Evolutionary conservation across 1,140 invertebrate species (phyloP).

Genomic region (Diorhabda elongata): DNA sequence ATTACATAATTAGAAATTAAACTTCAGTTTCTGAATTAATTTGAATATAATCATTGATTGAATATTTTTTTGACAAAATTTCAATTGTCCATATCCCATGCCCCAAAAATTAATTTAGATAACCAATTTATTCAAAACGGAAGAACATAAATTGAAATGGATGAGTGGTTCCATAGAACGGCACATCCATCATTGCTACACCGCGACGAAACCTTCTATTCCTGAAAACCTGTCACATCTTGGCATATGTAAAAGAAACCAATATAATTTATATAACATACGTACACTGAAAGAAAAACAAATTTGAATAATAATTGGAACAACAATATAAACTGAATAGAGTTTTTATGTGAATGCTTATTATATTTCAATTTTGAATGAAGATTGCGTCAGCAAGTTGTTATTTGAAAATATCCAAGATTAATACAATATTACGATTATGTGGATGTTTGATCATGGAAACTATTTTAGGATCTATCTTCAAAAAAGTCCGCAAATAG

Average conservation of each 20-base stretch:
- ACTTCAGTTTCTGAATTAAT: too few relatives aligned
- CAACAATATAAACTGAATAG: background rate
- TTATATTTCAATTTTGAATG: too few relatives aligned
- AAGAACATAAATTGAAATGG: slow-evolving; percentile 45
- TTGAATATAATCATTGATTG: too few relatives aligned
- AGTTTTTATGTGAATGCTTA: too few relatives aligned
- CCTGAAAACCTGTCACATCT: slow-evolving; percentile 19
- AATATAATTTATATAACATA: slow-evolving; percentile 8
- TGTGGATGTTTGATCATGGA: too few relatives aligned
- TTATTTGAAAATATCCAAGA: too few relatives aligned
- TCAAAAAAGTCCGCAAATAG: too few relatives aligned
- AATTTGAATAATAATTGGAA: background rate
- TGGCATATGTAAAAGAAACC: slow-evolving; percentile 26
- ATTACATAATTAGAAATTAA: too few relatives aligned
- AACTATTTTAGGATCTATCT: too few relatives aligned
- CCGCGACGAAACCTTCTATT: slow-evolving; percentile 30
- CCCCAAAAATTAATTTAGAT: slow-evolving; percentile 11
- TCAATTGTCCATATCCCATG: background rate
- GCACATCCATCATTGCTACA: slow-evolving; percentile 44
- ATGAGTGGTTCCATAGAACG: slow-evolving; percentile 41
- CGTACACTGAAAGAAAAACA: background rate
- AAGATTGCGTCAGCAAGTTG: too few relatives aligned
- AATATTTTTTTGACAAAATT: background rate
- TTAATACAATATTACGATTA: too few relatives aligned
- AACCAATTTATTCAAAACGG: slow-evolving; percentile 29